Conservation (phyloP, 2,888 invertebrate genomes). For the Theristus sp. region DNA sequence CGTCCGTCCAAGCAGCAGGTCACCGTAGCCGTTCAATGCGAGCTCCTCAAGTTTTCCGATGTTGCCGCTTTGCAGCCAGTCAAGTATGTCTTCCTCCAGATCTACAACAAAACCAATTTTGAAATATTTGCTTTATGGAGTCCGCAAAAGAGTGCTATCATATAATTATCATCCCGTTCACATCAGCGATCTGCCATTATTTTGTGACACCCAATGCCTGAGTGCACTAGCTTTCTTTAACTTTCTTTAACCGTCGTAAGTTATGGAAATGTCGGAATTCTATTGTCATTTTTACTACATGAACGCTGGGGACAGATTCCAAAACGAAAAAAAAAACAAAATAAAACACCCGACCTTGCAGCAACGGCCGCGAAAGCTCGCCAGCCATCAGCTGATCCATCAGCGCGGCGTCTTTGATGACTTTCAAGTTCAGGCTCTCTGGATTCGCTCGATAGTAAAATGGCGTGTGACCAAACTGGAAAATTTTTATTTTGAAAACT, state of each 20-base stretch:
- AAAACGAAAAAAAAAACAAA: not conserved
- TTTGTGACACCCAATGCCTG: too few relatives aligned
- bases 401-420: slow-evolving; percentile 20
- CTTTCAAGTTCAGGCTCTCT: slow-evolving; percentile 46
- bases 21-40: slow-evolving; percentile 73
- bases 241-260: too few relatives aligned
- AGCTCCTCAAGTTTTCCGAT: slow-evolving; percentile 73
- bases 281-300: too few relatives aligned
- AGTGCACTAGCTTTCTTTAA: too few relatives aligned
- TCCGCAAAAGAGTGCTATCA: too few relatives aligned
- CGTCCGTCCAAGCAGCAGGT: slow-evolving; percentile 49
- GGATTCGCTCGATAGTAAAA: slow-evolving; percentile 56
- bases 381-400: slow-evolving; percentile 26
- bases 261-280: too few relatives aligned
- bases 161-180: too few relatives aligned
- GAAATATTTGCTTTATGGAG: too few relatives aligned
- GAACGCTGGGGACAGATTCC: too few relatives aligned
- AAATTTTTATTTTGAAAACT: too few relatives aligned
- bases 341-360: slow-evolving; percentile 16
- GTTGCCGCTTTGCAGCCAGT: slow-evolving; percentile 44
- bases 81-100: slow-evolving; percentile 30
- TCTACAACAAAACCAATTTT: slow-evolving; percentile 18
- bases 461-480: slow-evolving; percentile 54
- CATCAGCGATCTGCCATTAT: too few relatives aligned
- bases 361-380: slow-evolving; percentile 21